Evolutionary conservation across 1,140 invertebrate genomes (phyloP).

Genomic region (Drosophila subpulchrella): DNA sequence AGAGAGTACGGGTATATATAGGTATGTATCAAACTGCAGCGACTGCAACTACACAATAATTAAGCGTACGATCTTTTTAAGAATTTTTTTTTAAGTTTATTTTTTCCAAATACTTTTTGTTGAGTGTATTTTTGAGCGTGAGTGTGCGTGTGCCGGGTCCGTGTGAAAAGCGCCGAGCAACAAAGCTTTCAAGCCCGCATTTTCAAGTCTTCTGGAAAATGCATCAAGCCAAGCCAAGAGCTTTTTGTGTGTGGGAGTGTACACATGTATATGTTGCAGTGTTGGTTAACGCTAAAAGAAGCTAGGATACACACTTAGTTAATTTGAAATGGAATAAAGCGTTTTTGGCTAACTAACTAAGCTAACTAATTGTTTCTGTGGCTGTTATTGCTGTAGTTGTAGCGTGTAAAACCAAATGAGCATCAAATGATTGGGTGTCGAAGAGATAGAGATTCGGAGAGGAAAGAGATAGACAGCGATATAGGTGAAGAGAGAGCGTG

Average conservation of each 20-base stretch:
- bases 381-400: conserved; percentile 41
- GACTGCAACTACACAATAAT: conserved; percentile 54
- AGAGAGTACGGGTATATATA: conserved; percentile 49
- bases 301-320: conserved; percentile 78
- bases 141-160: conserved; percentile 28
- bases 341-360: conserved; percentile 73
- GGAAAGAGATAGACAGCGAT: conserved; percentile 12
- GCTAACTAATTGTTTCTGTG: conserved; percentile 54
- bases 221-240: conserved; percentile 43
- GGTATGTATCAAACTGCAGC: conserved; percentile 55
- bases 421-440: conserved; percentile 23
- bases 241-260: conserved; percentile 22
- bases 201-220: conserved; percentile 15
- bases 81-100: conserved; percentile 34
- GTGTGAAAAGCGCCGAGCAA: conserved; percentile 23
- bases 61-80: conserved; percentile 61
- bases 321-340: conserved; percentile 73
- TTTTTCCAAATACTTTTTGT: conserved; percentile 33
- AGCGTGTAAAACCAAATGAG: conserved; percentile 44
- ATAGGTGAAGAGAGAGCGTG: conserved; percentile 2
- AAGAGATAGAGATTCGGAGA: not conserved
- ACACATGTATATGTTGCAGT: conserved; percentile 30
- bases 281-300: conserved; percentile 69
- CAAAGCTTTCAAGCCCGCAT: conserved; percentile 39
- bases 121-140: conserved; percentile 10